A percentile compares a stretch with the other conserved stretches of the same genome.
These are phyloP conservation scores for Sisyra nigra DNA, from an alignment of 2,888 invertebrate genomes.

Conservation along the genomic window DNA sequence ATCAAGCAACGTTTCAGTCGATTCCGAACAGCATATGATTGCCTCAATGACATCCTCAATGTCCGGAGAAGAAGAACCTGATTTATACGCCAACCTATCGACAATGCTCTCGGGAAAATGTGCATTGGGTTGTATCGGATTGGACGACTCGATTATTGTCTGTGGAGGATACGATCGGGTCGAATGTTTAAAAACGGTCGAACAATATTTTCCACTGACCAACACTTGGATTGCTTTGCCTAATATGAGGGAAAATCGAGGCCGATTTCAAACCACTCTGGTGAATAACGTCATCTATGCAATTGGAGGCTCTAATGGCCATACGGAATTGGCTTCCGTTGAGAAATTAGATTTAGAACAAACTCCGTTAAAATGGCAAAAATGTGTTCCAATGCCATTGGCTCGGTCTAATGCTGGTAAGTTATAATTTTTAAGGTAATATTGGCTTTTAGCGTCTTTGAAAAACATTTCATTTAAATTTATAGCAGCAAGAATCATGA, in stretches of 20 bases:
- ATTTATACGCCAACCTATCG: constrained; percentile 37
- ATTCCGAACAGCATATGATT: constrained; percentile 1
- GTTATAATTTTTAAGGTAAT: neutral
- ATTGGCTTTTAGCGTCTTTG: too few relatives aligned
- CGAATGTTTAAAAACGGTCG: constrained; percentile 61
- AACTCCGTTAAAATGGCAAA: constrained; percentile 32
- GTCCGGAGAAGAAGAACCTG: constrained; percentile 32
- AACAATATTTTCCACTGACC: constrained; percentile 50
- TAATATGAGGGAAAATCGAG: constrained; percentile 57
- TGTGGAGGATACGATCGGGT: constrained; percentile 76
- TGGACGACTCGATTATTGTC: constrained; percentile 53
- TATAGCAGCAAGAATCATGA: too few relatives aligned
- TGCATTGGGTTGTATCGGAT: constrained; percentile 57
- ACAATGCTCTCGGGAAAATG: constrained; percentile 53
- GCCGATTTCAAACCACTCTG: constrained; percentile 61
- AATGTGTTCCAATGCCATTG: constrained; percentile 36
- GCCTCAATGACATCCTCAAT: neutral
- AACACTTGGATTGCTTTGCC: constrained; percentile 55
- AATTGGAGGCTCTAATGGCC: constrained; percentile 72
- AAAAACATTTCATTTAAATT: too few relatives aligned
- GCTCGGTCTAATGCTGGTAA: constrained; percentile 49
- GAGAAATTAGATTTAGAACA: constrained; percentile 43
- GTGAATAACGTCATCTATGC: constrained; percentile 54
- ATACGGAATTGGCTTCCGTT: constrained; percentile 57
- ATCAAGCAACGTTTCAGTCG: constrained; percentile 2